Evolutionary conservation across 1,140 invertebrate genomes (phyloP), one percentile per base, ranked within the genome.

Genomic region (Drosophila bipectinata): DNA sequence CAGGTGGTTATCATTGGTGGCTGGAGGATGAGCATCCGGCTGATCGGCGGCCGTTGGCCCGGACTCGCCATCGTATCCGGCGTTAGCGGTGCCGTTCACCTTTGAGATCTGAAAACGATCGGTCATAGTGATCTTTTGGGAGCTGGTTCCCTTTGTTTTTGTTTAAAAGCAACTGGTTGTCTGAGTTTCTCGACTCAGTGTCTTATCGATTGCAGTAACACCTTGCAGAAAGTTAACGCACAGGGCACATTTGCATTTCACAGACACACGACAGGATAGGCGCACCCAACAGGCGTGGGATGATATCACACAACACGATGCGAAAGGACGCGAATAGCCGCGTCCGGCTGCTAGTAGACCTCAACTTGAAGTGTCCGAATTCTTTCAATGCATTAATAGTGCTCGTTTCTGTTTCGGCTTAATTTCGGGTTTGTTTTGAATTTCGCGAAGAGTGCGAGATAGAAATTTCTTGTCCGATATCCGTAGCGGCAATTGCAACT

Each of bases 91-190:
- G 79, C 83, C 83, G 58, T 90, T 90, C 30, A 83, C 77, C 72
- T 90, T 90, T 68, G 74, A 79, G 64, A 90, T 72, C 75, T 90
- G 88, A 64, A 90, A 90, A 28, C 83, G 83, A 88, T 88, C 83
- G 58, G 66, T 76, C 79, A 88, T 87, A 24, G 14, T 63, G 32
- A 39, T 52, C 39, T 8, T 41, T 21, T 37, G 45, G 48, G 45
- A 32, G 49, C 26, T 71, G 44, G 15, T 44, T 18, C 54, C 64
- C 52, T 30, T 63, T 37, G 15, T 6, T 37, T 53, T 44, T 18
- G 1, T 57, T 10, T 37, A n/a, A 15, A 45, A 39, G 63, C 44
- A 47, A 47, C 30, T 51, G 9, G 28, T 47, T 58, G 8, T 15
- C 34, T 44, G 41, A 44, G 30, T 30, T 28, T 26, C 45, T 49